A percentile compares a stretch with the other conserved stretches of the same genome.
These are phyloP conservation scores for Drosophila ustulata DNA, from an alignment of 2,888 invertebrate genomes.

Conservation along the genomic window DNA sequence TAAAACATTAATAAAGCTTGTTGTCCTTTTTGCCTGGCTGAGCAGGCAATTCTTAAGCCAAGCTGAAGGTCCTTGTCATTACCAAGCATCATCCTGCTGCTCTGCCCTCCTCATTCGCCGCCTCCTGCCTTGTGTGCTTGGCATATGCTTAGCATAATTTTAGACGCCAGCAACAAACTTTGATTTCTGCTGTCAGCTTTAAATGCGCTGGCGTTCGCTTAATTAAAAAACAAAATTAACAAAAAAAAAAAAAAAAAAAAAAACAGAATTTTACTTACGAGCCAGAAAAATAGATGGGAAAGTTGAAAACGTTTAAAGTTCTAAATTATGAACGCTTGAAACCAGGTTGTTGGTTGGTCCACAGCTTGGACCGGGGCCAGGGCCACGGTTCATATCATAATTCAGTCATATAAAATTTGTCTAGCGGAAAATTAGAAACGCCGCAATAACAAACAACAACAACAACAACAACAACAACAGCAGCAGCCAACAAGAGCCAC, in stretches of 20 bases:
- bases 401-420: constrained; percentile 83
- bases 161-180: constrained; percentile 42
- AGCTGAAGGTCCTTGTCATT: constrained; percentile 72
- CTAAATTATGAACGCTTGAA: constrained; percentile 40
- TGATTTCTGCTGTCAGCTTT: constrained; percentile 48
- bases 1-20: constrained; percentile 81
- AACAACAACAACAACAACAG: constrained; percentile 47
- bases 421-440: constrained; percentile 84
- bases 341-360: constrained; percentile 15
- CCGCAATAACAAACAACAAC: constrained; percentile 53
- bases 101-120: not conserved
- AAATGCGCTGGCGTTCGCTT: constrained; percentile 49
- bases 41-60: constrained; percentile 42
- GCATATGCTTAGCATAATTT: constrained; percentile 80
- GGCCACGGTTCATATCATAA: constrained; percentile 76
- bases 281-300: constrained; percentile 11
- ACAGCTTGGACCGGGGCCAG: constrained; percentile 18
- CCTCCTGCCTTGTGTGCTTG: constrained; percentile 25
- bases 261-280: not conserved
- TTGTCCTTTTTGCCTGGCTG: constrained; percentile 76
- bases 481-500: constrained; percentile 46
- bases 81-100: constrained; percentile 59
- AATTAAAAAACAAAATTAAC: constrained; percentile 52
- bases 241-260: not conserved
- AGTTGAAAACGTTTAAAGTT: constrained; percentile 63